Evolutionary conservation across 2,888 invertebrate species (phyloP).

Genomic region (Macrosoma leucophasiata): DNA sequence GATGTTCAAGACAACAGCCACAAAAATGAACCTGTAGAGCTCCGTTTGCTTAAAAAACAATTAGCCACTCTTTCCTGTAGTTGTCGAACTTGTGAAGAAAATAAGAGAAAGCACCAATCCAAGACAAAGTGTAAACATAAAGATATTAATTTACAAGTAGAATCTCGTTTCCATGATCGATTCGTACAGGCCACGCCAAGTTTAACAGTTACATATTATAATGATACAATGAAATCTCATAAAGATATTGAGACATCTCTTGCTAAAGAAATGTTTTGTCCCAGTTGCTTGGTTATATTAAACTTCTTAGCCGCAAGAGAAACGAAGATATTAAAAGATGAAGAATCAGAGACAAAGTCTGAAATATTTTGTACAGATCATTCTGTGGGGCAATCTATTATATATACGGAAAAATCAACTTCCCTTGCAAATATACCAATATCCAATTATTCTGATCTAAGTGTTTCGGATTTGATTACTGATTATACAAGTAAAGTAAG

Average conservation of each 20-base stretch:
- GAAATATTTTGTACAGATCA: constrained; percentile 36
- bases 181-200: no score
- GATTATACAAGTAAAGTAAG: constrained; percentile 5
- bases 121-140: no score
- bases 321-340: constrained; percentile 44
- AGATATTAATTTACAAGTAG: no score
- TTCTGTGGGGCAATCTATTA: constrained; percentile 29
- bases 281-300: constrained; percentile 40
- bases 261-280: constrained; percentile 33
- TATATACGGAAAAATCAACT: constrained; percentile 32
- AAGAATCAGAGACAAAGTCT: constrained; percentile 37
- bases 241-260: no score
- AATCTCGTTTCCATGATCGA: no score
- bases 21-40: constrained; percentile 38
- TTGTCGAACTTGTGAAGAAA: constrained; percentile 31
- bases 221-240: no score
- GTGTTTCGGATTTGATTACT: constrained; percentile 19
- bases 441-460: constrained; percentile 7
- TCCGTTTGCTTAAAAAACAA: constrained; percentile 41
- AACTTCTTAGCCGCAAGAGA: constrained; percentile 32
- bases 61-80: constrained; percentile 43
- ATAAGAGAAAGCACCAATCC: constrained; percentile 7
- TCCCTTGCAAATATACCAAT: constrained; percentile 28
- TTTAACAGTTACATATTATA: no score
- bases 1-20: no score